Evolutionary conservation across 2,888 invertebrate genomes (phyloP).

Genomic region (Tachina lurida): DNA sequence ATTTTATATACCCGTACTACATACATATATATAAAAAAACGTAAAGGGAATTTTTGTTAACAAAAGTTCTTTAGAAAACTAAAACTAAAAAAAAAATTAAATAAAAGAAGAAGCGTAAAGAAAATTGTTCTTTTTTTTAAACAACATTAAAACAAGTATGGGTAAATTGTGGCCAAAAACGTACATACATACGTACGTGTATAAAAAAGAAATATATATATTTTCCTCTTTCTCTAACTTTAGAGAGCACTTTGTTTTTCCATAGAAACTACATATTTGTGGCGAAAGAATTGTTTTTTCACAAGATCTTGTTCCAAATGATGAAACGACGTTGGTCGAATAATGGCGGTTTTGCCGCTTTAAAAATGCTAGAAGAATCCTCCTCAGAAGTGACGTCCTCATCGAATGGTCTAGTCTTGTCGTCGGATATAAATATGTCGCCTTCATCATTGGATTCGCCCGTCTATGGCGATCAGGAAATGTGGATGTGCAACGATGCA

Average conservation of each 20-base stretch:
- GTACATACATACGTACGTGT: background rate
- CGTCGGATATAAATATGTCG: slow-evolving; percentile 89
- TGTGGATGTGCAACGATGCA: slow-evolving; percentile 88
- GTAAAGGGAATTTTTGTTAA: slow-evolving; percentile 54
- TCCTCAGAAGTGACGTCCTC: slow-evolving; percentile 91
- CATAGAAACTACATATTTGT: background rate
- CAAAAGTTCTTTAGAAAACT: slow-evolving; percentile 32
- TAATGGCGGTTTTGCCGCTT: slow-evolving; percentile 87
- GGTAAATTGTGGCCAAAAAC: slow-evolving; percentile 49
- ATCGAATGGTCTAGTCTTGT: slow-evolving; percentile 85
- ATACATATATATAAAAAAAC: background rate
- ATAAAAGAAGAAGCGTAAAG: slow-evolving; percentile 24
- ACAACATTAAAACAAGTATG: slow-evolving; percentile 25
- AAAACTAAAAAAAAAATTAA: slow-evolving; percentile 14
- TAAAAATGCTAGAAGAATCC: slow-evolving; percentile 88
- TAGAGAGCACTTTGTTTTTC: slow-evolving; percentile 29
- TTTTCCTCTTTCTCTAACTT: slow-evolving; percentile 17
- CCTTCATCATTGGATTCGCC: slow-evolving; percentile 89
- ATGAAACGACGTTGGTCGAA: slow-evolving; percentile 92
- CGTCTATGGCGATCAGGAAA: slow-evolving; percentile 90
- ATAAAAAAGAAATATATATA: background rate
- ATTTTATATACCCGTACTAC: slow-evolving; percentile 19
- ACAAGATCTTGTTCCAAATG: slow-evolving; percentile 77
- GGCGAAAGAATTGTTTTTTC: slow-evolving; percentile 9
- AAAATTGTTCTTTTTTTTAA: background rate